phyloP scores from a whole-genome alignment of 2,113 vertebrate genomes.

The Gymnarchus niloticus region DNA sequence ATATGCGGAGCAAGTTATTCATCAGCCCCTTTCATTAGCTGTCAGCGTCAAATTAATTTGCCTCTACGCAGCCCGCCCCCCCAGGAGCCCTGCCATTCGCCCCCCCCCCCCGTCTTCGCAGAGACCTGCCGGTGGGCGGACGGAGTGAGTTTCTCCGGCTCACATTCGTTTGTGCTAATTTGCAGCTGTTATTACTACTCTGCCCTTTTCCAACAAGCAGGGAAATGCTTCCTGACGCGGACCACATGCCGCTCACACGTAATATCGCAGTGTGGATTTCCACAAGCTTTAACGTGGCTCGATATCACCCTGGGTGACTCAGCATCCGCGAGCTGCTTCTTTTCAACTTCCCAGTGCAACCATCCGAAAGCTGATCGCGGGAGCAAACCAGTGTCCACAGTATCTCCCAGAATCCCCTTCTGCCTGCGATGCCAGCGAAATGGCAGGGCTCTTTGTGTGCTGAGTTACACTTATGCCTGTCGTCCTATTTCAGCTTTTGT shows the following conservation, averaged over 20 bases:
- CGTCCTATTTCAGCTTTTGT: not conserved
- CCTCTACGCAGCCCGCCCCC: too few relatives aligned
- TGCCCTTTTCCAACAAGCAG: not conserved
- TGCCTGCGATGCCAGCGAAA: not conserved
- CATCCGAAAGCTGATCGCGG: not conserved
- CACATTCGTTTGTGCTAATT: conserved; percentile 7
- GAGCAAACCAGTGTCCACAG: not conserved
- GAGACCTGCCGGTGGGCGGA: not conserved
- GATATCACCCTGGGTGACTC: not conserved
- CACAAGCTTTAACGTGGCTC: not conserved
- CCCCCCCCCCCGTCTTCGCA: not conserved
- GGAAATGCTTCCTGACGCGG: not conserved
- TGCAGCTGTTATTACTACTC: not conserved
- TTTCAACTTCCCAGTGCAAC: not conserved
- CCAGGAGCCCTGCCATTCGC: not conserved
- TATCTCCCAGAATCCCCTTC: not conserved
- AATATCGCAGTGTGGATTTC: not conserved
- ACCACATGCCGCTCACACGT: not conserved
- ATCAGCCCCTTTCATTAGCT: conserved; percentile 17
- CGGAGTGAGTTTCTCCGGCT: not conserved
- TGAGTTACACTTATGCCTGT: not conserved
- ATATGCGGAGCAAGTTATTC: conserved; percentile 7
- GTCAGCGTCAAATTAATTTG: conserved; percentile 18
- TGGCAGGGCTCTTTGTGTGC: not conserved
- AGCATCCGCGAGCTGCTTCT: not conserved